Percentiles rank a stretch among this genome's conserved stretches.
Conservation (phyloP, 1,140 invertebrate genomes). For the Ctenoplectra terminalis region DNA sequence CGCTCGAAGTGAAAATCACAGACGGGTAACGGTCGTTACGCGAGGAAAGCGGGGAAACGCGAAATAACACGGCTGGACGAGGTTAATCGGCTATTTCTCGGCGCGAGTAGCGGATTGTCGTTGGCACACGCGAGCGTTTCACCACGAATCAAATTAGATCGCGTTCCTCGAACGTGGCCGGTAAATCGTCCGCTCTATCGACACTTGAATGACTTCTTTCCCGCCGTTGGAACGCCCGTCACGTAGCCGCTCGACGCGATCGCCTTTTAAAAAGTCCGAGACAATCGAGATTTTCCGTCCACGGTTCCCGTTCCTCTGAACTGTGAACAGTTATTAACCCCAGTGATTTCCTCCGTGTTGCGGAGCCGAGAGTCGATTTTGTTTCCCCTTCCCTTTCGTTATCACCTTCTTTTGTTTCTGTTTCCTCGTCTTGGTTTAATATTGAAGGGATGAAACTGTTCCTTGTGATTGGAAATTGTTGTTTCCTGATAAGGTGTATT, state of each 20-base stretch:
- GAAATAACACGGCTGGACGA: not conserved
- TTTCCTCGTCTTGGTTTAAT: not conserved
- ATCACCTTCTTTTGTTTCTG: not conserved
- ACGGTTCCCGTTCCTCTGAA: not conserved
- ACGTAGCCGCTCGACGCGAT: conserved; percentile 22
- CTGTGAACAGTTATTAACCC: conserved; percentile 24
- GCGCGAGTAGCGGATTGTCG: not conserved
- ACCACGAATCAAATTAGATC: conserved; percentile 35
- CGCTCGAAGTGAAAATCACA: not conserved
- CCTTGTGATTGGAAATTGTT: not conserved
- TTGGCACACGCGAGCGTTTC: conserved; percentile 1
- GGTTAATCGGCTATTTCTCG: conserved; percentile 8
- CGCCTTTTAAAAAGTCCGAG: conserved; percentile 28
- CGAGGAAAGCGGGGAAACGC: not conserved
- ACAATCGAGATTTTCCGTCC: conserved; percentile 28
- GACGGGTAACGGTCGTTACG: no score
- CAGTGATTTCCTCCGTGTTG: conserved; percentile 9
- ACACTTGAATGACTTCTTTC: conserved; percentile 25
- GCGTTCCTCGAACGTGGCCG: conserved; percentile 31
- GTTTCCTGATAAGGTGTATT: not conserved
- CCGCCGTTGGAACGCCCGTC: conserved; percentile 14
- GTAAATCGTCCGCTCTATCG: conserved; percentile 33
- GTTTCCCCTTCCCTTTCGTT: not conserved
- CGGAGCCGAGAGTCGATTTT: not conserved
- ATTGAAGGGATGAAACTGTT: not conserved